These are phyloP conservation scores for Henricia sp. DNA, from an alignment of 53 echinoderm and acorn worm genomes.

Conservation along the genomic window DNA sequence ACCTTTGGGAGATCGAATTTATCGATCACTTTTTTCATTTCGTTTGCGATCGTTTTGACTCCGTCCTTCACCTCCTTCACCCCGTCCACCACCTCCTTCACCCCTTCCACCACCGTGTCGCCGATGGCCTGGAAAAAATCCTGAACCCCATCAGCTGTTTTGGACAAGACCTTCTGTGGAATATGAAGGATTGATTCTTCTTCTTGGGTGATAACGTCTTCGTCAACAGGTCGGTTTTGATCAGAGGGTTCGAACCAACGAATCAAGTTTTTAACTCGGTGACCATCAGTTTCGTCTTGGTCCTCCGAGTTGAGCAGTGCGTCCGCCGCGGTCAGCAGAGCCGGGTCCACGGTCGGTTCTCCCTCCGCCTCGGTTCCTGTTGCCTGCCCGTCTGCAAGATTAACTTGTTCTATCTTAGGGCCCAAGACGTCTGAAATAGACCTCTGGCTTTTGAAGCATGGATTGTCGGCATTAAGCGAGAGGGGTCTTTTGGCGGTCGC, in stretches of 20 bases:
- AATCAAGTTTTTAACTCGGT: neutral
- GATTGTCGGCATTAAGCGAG: no score
- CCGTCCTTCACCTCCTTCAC: neutral
- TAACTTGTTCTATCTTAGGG: constrained; percentile 6
- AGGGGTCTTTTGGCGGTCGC: neutral
- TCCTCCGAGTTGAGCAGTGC: neutral
- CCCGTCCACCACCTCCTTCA: neutral
- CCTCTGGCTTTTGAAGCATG: neutral
- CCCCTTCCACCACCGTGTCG: neutral
- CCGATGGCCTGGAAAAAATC: neutral
- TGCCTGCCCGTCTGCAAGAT: neutral
- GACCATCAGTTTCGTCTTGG: neutral
- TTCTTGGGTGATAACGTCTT: no score
- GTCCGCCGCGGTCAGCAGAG: neutral
- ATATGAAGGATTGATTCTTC: no score
- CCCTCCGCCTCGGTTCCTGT: neutral
- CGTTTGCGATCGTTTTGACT: neutral
- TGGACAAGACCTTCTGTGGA: no score
- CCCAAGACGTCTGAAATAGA: neutral
- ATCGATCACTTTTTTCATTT: neutral
- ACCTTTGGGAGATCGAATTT: neutral
- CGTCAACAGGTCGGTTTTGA: no score
- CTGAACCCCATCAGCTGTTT: neutral
- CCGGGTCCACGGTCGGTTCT: neutral
- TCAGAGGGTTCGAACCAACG: neutral